Percentiles rank a stretch among this genome's conserved stretches.
Conservation (phyloP, 2,888 invertebrate species). For the Psococerastis gibbosa region DNA sequence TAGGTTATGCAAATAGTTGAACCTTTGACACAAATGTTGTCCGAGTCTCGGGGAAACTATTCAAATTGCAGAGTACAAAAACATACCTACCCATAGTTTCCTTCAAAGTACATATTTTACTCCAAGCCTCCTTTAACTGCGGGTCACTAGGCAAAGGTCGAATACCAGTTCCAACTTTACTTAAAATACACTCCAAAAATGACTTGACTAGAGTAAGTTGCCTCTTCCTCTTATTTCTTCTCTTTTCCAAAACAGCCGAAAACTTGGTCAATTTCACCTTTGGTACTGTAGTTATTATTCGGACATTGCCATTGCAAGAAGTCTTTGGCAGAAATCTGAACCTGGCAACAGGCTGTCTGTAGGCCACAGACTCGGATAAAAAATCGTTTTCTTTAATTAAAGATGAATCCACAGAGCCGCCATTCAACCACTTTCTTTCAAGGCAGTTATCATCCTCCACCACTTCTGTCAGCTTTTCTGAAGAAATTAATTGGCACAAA, state of each 20-base stretch:
- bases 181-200: background rate
- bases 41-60: too few relatives aligned
- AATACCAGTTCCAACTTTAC: background rate
- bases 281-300: background rate
- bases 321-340: conserved; percentile 5
- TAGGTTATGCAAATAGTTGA: too few relatives aligned
- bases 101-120: background rate
- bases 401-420: background rate
- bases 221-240: background rate
- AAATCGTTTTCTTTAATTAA: background rate
- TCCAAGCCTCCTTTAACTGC: conserved; percentile 1
- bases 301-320: background rate
- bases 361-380: background rate
- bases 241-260: background rate
- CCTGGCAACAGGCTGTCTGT: background rate
- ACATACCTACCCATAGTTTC: conserved; percentile 1
- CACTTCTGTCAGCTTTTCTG: background rate
- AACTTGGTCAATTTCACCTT: background rate
- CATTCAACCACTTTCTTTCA: background rate
- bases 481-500: background rate
- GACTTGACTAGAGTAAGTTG: background rate
- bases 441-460: background rate
- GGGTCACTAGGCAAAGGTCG: background rate
- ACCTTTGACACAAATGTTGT: too few relatives aligned
- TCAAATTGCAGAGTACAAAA: too few relatives aligned